Evolutionary conservation across 1,140 invertebrate genomes (phyloP), one percentile per base, ranked within the genome.

Genomic region (Ostrea denselamellosa): DNA sequence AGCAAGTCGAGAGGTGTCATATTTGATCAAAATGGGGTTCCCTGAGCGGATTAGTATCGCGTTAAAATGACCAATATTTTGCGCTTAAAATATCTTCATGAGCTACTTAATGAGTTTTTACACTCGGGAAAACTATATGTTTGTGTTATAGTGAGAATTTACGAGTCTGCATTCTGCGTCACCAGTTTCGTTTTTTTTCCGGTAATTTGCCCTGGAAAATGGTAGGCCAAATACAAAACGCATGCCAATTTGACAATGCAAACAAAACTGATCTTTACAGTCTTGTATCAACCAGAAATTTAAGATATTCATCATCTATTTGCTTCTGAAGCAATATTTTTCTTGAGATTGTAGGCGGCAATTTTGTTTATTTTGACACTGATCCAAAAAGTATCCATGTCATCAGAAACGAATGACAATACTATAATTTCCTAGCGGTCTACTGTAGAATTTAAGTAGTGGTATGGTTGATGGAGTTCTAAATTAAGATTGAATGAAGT

Each of bases 1-100:
- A 28, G 68, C 22, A 77, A 77, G 25, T 34, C 68, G 28, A 77
- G 68, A 77, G 68, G 68, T 77, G 68, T 77, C 68, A 77, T 77
- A 77, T 77, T 77, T 77, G 68, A 77, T 77, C 68, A 77, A 77
- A 77, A 77, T 77, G 68, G 68, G 68, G 68, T 77, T 77, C 22
- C 25, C 68, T 77, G 22, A 34, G 68, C 68, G 68, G 68, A 77
- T 77, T 77, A 77, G 25, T 77, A 25, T 28, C 68, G 8, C 25
- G 9, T 34, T 12, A 77, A 77, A 77, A 77, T 77, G 22, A 25
- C 68, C 68, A 77, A 14, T 77, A 7, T 62, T 19, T 17, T 19
- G 56, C 17, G 25, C 1, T 22, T 25, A 34, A 28, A 14, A 8
- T 28, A 62, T 19, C 0, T 62, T 17, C 56, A 62, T 2, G 12